Conservation (phyloP, 2,797 vertebrate genomes). For the Pseudochirops cupreus region DNA sequence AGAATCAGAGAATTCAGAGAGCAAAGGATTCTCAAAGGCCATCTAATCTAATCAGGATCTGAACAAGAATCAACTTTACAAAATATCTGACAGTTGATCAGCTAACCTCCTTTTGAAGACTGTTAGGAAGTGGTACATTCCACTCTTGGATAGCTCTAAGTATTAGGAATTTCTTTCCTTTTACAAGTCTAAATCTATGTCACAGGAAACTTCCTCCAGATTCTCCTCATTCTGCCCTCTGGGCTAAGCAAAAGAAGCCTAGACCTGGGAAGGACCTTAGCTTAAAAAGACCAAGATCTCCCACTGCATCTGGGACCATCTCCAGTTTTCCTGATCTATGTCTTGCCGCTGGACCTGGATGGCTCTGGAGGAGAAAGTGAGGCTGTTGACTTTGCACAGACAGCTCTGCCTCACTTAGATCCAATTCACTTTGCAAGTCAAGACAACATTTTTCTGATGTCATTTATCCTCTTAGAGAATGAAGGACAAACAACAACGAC, state of each 20-base stretch:
- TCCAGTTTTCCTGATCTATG: not conserved
- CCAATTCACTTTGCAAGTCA: not conserved
- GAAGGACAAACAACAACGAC: not conserved
- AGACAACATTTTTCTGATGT: not conserved
- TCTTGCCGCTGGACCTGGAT: not conserved
- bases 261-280: not conserved
- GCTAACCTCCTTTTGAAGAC: not conserved
- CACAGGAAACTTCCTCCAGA: not conserved
- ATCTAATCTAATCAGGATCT: not conserved
- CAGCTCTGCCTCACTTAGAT: not conserved
- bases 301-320: not conserved
- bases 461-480: not conserved
- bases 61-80: not conserved
- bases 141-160: not conserved
- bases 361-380: not conserved
- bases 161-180: not conserved
- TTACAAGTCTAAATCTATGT: not conserved
- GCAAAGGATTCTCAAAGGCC: not conserved
- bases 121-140: not conserved
- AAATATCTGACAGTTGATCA: not conserved
- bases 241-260: not conserved
- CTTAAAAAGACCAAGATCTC: not conserved
- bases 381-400: not conserved
- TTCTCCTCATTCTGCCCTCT: not conserved
- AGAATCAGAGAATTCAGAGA: not conserved